Evolutionary conservation across 2,888 invertebrate genomes (phyloP), one percentile per base, ranked within the genome.

Genomic region (Anticlea derivata): DNA sequence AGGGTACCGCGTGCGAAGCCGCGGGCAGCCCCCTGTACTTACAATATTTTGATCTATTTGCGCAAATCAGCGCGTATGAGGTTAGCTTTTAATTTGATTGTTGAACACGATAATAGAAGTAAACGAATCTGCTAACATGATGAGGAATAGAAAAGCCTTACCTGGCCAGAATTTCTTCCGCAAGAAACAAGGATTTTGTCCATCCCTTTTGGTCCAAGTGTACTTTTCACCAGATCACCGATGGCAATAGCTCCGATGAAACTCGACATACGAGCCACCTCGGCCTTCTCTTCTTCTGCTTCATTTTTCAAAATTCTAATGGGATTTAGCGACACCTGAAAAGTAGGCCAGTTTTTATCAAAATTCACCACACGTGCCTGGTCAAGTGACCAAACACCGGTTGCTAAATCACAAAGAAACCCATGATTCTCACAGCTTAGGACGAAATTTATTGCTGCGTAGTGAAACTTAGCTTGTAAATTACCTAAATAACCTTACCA

Each of bases 171-270:
- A 73, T 94, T 95, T 53, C 97, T 93, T 0, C 97, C 97, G 64
- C 92, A 92, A 0, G 96, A 93, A 10, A 97, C 95, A 13, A 97
- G 87, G 58, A 97, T 96, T 90, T 97, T 97, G 75, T 97, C 97
- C 99, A 99, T 99, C 74, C 99, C 99, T 89, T 99, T 99, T 0
- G 99, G 99, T 2, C 99, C 99, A 20, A 99, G 92, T 3, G 99
- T 99, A 66, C 97, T 98, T 83, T 99, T 99, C 0, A 99, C 97
- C 63, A 99, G 92, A 86, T 99, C 99, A 22, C 99, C 99, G 73
- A 99, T 97, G 7, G 99, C 99, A 70, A 99, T 99, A 11, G 99
- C 99, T 43, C 99, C 99, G 61, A 99, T 96, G 80, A 99, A 99
- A 68, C 98, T 97, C 53, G 99, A 99, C 91, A 99, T 92, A 51